These are phyloP conservation scores for Eilema sororculum DNA, from an alignment of 2,888 invertebrate genomes.

Conservation along the genomic window DNA sequence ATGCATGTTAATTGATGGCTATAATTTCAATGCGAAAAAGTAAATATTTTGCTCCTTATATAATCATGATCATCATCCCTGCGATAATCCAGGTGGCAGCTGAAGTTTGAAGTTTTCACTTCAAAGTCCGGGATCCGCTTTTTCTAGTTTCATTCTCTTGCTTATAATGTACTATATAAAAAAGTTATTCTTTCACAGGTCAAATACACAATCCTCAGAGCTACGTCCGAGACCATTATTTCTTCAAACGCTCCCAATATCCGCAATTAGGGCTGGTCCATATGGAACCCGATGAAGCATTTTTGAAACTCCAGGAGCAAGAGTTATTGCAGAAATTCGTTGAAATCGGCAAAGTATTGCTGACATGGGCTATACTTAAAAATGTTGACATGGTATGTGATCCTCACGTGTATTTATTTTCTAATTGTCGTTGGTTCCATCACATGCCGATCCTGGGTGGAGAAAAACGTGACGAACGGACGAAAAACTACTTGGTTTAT, in stretches of 20 bases:
- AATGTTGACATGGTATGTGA: slow-evolving; percentile 94
- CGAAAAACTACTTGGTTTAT: no score
- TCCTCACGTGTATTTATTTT: background rate
- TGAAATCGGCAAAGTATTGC: slow-evolving; percentile 97
- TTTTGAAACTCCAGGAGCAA: slow-evolving; percentile 95
- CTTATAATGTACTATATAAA: background rate
- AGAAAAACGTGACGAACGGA: no score
- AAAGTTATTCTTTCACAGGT: slow-evolving; percentile 85
- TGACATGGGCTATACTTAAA: slow-evolving; percentile 96
- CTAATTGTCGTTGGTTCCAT: background rate
- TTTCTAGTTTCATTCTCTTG: no score
- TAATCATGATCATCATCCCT: no score
- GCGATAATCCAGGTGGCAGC: no score
- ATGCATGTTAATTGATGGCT: no score
- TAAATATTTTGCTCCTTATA: background rate
- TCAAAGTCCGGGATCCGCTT: no score
- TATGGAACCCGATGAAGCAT: slow-evolving; percentile 97
- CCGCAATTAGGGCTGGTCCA: slow-evolving; percentile 97
- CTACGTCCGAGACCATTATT: slow-evolving; percentile 98
- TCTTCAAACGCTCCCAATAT: slow-evolving; percentile 98
- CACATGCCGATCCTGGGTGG: background rate
- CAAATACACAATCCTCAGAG: slow-evolving; percentile 98
- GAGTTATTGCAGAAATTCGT: slow-evolving; percentile 97
- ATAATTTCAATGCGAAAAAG: background rate
- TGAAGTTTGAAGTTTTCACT: no score